Base-by-base conservation (phyloP, 2,888 invertebrate genomes). In the Heliothis peltigera region DNA sequence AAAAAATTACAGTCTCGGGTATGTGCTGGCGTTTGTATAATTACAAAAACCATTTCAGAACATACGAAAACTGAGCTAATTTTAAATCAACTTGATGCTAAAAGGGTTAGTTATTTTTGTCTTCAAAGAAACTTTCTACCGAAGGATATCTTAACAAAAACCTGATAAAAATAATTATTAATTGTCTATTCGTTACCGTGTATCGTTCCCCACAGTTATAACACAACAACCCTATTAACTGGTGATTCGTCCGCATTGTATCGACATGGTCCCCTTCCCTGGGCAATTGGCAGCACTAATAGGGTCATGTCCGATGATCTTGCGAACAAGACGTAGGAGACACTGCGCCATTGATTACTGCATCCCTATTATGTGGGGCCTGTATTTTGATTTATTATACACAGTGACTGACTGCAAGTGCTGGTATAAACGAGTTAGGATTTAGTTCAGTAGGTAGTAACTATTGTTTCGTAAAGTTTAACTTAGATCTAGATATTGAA, bases 301-400 rank as follows among this genome's bases (percentile, higher is more conserved):
- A 75, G 59, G 76, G 71, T 60, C 71, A 70, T 75, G 75, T 73
- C 56, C 64, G 28, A 60, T 64, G 75, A 70, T 64, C 53, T 62
- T 35, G 75, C 54, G 69, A 63, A 63, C 72, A 75, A 46, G 76
- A 53, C 72, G 59, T 51, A 57, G 44, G 76, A 63, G 70, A 73
- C 68, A 65, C 53, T 44, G 54, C 53, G 56, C 49, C 64, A 75
- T 75, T 70, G 76, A 73, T 70, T 54, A 56, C 46, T 42, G 22
- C 56, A 70, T 75, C 70, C 53, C 53, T 58, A 69, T 74, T 74
- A 61, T 47, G 43, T 49, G 12, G 8, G 7, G n/a, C 19, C 1
- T 64, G 18, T 32, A 5, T 17, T 39, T 35, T 5, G 42, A 12
- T 25, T 8, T 46, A 32, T 25, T 46, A 3, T 21, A 39, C n/a